phyloP scores from a whole-genome alignment of 2,888 invertebrate genomes.

The Spisula subtruncata region DNA sequence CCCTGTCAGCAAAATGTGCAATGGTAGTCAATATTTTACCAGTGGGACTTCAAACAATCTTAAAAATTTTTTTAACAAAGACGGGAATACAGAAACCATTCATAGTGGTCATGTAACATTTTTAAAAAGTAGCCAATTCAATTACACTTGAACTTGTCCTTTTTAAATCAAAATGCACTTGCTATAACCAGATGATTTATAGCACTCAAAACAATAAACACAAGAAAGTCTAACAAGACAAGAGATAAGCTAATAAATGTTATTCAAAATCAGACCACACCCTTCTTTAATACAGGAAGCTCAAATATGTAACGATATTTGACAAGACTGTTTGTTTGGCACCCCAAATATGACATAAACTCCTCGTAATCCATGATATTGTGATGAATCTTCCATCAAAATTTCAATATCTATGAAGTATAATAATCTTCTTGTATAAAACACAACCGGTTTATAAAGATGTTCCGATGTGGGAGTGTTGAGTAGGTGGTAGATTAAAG shows the following conservation, averaged over 20 bases:
- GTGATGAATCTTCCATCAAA: background rate
- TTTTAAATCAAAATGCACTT: background rate
- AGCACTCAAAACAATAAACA: background rate
- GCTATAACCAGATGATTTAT: background rate
- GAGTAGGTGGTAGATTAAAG: background rate
- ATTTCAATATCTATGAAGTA: background rate
- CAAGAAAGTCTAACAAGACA: background rate
- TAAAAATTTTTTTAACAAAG: no score
- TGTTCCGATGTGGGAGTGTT: background rate
- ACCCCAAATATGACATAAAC: background rate
- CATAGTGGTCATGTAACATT: no score
- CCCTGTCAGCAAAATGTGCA: no score
- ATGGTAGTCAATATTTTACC: no score
- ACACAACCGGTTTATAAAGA: background rate
- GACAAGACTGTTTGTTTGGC: background rate
- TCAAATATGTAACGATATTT: background rate
- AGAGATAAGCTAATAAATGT: constrained; percentile 1
- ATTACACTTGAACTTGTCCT: background rate
- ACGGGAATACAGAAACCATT: no score
- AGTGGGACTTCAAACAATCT: no score
- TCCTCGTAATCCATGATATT: background rate
- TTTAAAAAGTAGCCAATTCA: background rate
- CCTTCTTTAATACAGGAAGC: background rate
- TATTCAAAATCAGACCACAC: background rate
- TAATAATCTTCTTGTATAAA: background rate